Conservation (phyloP, 1,140 invertebrate species). For the Solen grandis region DNA sequence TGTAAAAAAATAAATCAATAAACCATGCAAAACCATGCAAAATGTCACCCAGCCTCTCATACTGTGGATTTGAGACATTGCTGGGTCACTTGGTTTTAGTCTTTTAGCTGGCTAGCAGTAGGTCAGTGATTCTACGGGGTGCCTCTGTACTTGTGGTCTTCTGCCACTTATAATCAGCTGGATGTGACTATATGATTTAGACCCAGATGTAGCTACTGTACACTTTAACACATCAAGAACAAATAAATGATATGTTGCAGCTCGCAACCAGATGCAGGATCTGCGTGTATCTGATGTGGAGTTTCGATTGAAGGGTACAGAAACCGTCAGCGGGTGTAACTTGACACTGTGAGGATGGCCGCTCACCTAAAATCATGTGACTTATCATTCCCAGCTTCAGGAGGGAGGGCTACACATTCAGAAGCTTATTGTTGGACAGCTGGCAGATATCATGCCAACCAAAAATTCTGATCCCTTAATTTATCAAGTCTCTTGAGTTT, state of each 20-base stretch:
- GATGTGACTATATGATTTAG: neutral
- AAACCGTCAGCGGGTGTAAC: neutral
- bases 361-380: too few species aligned
- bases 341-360: too few species aligned
- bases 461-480: too few species aligned
- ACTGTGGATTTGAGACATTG: neutral
- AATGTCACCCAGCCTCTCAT: too few species aligned
- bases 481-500: too few species aligned
- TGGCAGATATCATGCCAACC: too few species aligned
- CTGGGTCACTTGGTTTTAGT: neutral
- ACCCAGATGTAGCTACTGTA: too few species aligned
- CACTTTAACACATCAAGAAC: neutral
- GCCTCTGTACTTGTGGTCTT: neutral
- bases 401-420: too few species aligned
- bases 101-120: constrained; percentile 20
- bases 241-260: constrained; percentile 83
- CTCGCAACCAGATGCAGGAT: constrained; percentile 91
- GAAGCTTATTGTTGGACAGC: too few species aligned
- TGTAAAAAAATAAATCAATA: too few species aligned
- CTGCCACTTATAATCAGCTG: neutral
- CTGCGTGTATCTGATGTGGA: constrained; percentile 86
- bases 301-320: constrained; percentile 20
- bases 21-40: too few species aligned
- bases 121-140: constrained; percentile 12
- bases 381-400: too few species aligned